phyloP scores from a whole-genome alignment of 2,888 invertebrate genomes.

The Epinotia bilunana region DNA sequence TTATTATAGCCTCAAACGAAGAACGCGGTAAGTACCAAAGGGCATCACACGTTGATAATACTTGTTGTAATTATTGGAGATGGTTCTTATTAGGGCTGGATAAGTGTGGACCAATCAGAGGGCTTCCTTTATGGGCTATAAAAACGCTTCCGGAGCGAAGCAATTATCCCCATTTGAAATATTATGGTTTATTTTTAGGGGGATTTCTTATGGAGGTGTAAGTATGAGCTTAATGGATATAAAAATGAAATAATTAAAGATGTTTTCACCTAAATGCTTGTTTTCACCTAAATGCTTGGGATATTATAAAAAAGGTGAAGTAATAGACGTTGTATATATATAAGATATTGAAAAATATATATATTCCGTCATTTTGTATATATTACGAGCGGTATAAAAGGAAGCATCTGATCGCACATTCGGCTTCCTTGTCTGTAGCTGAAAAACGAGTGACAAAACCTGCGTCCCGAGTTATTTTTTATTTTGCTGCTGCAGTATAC shows the following conservation, averaged over 20 bases:
- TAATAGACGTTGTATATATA: too few relatives aligned
- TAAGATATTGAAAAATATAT: too few relatives aligned
- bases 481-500: too few relatives aligned
- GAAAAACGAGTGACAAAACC: too few relatives aligned
- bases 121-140: constrained; percentile 38
- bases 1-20: neutral
- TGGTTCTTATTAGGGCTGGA: constrained; percentile 31
- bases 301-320: too few relatives aligned
- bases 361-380: too few relatives aligned
- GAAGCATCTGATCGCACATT: too few relatives aligned
- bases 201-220: neutral
- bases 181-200: constrained; percentile 6
- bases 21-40: neutral
- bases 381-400: too few relatives aligned
- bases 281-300: too few relatives aligned
- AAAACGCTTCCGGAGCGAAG: constrained; percentile 35
- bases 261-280: too few relatives aligned
- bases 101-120: constrained; percentile 42
- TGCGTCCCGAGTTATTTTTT: too few relatives aligned
- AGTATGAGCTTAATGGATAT: neutral
- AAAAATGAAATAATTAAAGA: neutral
- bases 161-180: constrained; percentile 27
- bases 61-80: neutral
- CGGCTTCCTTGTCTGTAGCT: too few relatives aligned
- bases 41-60: neutral